These are phyloP conservation scores for Anguilla rostrata DNA, from an alignment of 2,113 vertebrate genomes.

Conservation along the genomic window DNA sequence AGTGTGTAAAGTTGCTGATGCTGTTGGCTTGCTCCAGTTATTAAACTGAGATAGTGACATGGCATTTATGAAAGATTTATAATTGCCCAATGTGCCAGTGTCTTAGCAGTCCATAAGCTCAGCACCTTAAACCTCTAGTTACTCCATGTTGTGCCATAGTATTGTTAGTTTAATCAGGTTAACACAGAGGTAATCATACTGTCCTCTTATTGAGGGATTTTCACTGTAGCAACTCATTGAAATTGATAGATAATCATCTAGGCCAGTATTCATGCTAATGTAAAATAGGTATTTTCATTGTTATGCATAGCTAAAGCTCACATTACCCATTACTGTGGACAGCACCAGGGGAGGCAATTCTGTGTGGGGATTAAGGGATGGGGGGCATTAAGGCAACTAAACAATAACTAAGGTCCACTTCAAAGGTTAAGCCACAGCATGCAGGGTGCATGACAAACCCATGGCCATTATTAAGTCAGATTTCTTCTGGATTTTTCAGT, in stretches of 20 bases:
- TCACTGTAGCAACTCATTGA: not conserved
- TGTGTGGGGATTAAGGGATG: no score
- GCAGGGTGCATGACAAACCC: not conserved
- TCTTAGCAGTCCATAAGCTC: not conserved
- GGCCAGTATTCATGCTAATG: not conserved
- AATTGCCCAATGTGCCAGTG: not conserved
- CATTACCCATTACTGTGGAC: not conserved
- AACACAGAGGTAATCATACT: not conserved
- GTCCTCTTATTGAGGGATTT: no score
- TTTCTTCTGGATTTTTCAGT: not conserved
- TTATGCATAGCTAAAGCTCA: not conserved
- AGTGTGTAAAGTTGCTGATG: no score
- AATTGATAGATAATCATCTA: not conserved
- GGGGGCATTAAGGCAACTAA: not conserved
- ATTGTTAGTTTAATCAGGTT: not conserved
- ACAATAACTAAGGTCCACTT: not conserved
- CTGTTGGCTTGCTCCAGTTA: no score
- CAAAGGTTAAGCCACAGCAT: not conserved
- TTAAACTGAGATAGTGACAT: no score
- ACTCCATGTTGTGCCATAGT: not conserved
- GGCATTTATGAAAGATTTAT: no score
- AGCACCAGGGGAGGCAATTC: not conserved
- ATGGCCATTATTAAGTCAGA: not conserved
- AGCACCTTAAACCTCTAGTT: not conserved
- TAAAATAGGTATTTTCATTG: not conserved